A percentile compares a stretch with the other conserved stretches of the same genome.
Conservation (phyloP, 2,113 vertebrate species). For the Toxotes jaculatrix region DNA sequence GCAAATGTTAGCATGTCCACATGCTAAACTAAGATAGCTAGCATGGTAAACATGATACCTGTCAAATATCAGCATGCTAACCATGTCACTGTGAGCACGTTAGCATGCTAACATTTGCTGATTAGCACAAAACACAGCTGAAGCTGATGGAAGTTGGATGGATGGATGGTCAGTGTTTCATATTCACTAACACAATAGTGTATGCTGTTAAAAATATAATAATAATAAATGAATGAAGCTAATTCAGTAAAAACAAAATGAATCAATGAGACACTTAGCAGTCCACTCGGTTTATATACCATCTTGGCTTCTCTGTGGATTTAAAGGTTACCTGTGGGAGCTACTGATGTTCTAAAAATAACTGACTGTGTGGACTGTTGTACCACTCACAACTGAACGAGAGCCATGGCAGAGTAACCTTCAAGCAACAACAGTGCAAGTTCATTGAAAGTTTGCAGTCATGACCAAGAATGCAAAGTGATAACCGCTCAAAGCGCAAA, state of each 20-base stretch:
- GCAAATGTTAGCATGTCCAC: too few species aligned
- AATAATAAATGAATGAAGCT: neutral
- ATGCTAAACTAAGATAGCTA: too few species aligned
- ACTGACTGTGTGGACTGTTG: neutral
- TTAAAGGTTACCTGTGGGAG: conserved; percentile 23
- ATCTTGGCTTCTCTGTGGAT: neutral
- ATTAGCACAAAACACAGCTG: neutral
- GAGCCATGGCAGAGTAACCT: neutral
- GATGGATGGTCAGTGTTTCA: too few species aligned
- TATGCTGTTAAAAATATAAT: too few species aligned
- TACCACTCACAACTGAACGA: neutral
- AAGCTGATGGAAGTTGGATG: neutral
- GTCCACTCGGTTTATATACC: neutral
- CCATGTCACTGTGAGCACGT: too few species aligned
- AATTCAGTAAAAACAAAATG: neutral
- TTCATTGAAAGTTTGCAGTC: neutral
- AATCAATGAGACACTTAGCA: neutral
- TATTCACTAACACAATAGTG: too few species aligned
- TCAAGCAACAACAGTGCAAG: neutral
- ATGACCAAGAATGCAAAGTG: neutral
- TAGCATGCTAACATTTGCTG: neutral
- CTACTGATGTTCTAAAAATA: conserved; percentile 30
- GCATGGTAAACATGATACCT: too few species aligned
- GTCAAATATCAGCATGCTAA: too few species aligned
- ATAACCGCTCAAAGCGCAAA: neutral